These are phyloP conservation scores for Cydia amplana DNA, from an alignment of 1,140 invertebrate genomes.

Conservation along the genomic window DNA sequence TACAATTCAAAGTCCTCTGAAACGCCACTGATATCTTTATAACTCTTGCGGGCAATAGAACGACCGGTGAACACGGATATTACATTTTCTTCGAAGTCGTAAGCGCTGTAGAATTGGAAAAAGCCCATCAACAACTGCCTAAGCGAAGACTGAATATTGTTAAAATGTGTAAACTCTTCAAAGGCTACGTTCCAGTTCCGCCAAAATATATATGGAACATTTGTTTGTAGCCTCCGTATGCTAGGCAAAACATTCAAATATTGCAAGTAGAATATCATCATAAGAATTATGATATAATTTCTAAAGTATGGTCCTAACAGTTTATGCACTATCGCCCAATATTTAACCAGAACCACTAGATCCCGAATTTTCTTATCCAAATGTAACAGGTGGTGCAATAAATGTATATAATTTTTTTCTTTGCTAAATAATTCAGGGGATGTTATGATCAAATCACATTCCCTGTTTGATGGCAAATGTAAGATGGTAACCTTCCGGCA, in stretches of 20 bases:
- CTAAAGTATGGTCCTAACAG: neutral
- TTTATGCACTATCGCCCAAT: neutral
- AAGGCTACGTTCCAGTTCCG: neutral
- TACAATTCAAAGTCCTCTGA: neutral
- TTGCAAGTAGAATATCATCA: neutral
- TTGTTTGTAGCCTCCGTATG: neutral
- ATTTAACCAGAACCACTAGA: neutral
- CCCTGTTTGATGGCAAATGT: neutral
- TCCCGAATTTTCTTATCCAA: neutral
- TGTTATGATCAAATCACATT: neutral
- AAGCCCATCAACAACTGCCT: neutral
- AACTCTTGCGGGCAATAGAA: neutral
- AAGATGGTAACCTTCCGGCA: neutral
- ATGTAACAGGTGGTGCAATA: neutral
- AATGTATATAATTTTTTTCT: neutral
- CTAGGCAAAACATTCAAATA: neutral
- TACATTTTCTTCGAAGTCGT: neutral
- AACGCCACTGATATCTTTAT: neutral
- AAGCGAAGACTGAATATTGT: neutral
- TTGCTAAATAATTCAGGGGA: neutral
- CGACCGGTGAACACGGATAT: neutral
- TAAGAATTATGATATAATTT: neutral
- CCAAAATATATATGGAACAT: neutral
- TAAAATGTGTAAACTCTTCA: neutral
- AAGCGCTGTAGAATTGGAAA: neutral